Evolutionary conservation across 2,888 invertebrate species (phyloP), one percentile per base, ranked within the genome.

Genomic region (Tachina grossa): DNA sequence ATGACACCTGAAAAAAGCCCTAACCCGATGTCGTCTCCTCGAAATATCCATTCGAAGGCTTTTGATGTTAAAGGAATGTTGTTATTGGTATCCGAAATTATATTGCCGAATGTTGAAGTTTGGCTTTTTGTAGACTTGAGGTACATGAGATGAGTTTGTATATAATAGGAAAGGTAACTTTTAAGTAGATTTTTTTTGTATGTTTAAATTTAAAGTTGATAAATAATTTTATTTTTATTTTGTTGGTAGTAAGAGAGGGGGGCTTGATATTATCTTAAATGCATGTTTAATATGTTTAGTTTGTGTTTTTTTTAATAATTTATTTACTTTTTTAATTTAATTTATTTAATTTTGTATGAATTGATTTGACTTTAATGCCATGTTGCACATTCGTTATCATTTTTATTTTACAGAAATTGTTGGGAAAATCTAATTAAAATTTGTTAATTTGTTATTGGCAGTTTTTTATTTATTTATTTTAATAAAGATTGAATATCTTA

Each of bases 251-350:
- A 71, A 76, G 53, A 76, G 53, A 80, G 63, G 75, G 83, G 87
- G 78, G 85, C 83, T 86, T 86, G 78, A 87, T 87, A 88, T 87
- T 87, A 87, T 87, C 86, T 84, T 86, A 86, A 87, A 85, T 85
- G 87, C 86, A 83, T 83, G 86, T 80, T 85, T 85, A 80, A 85
- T 85, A 85, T 83, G 79, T 85, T 85, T 86, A 75, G 68, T 72
- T 87, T 72, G 43, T 0, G n/a, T 61, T 83, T 74, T 45, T 5
- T 53, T 68, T 6, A 31, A 6, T 31, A 31, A 31, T 31, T 31
- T 31, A 31, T 31, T 55, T 53, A 84, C 66, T 65, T 63, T 71
- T 51, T 51, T 61, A 72, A 16, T 61, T 41, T 71, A 85, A 66
- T 82, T 83, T 77, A 83, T 61, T 79, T 80, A 57, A 5, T 31